Conservation (phyloP, 2,113 vertebrate species). For the Nicator chloris region DNA sequence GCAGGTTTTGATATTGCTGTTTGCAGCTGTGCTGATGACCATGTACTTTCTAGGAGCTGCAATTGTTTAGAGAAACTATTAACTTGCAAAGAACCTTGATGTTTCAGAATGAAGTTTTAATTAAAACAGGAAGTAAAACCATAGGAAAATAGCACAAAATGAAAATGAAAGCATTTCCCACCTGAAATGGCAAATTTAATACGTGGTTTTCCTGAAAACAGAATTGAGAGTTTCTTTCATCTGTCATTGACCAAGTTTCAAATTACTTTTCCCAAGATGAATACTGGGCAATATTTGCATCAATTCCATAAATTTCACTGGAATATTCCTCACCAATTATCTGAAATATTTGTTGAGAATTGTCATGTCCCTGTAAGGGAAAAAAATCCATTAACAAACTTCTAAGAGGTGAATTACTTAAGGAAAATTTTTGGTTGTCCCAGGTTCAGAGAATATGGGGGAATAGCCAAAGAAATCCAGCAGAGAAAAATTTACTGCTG, state of each 20-base stretch:
- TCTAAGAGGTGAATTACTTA: neutral
- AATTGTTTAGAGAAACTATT: neutral
- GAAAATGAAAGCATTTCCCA: neutral
- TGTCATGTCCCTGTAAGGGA: neutral
- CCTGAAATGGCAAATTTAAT: neutral
- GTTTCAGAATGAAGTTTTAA: neutral
- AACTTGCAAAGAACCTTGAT: neutral
- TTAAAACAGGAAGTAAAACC: neutral
- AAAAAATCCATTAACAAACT: neutral
- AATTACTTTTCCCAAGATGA: neutral
- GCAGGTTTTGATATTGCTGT: neutral
- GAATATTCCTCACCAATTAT: neutral
- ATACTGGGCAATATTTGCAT: neutral
- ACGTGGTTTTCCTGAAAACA: neutral
- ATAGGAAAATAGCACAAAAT: neutral
- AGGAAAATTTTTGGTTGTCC: rapidly evolving
- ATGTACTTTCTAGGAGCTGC: neutral
- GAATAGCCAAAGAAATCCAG: neutral
- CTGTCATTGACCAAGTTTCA: neutral
- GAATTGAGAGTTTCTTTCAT: neutral
- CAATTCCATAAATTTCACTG: neutral
- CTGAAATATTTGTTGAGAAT: neutral
- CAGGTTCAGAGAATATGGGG: neutral
- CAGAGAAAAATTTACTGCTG: neutral
- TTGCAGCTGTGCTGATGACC: neutral